phyloP scores from a whole-genome alignment of 2,113 vertebrate species.

The Gopherus evgoodei region DNA sequence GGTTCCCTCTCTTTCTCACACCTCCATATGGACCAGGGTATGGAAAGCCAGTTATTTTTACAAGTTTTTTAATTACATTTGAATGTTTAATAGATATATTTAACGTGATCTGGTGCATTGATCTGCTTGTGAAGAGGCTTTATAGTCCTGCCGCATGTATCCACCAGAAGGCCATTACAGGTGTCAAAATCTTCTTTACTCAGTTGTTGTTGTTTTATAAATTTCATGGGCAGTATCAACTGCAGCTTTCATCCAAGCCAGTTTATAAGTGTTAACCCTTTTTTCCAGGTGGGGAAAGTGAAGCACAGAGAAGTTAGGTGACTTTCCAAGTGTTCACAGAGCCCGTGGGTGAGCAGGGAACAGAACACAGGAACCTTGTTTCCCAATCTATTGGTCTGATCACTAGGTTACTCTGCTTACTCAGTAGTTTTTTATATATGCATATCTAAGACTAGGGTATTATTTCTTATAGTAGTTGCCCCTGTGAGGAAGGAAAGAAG shows the following conservation, averaged over 20 bases:
- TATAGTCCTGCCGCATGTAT: neutral
- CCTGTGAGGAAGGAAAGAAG: neutral
- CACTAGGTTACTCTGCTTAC: neutral
- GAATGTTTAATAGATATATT: neutral
- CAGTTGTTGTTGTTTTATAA: neutral
- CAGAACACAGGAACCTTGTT: neutral
- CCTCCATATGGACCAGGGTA: neutral
- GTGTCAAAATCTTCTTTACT: neutral
- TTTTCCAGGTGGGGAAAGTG: too few relatives aligned
- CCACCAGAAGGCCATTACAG: neutral
- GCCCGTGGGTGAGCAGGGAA: neutral
- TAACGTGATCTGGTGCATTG: neutral
- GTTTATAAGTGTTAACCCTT: too few relatives aligned
- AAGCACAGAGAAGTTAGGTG: too few relatives aligned
- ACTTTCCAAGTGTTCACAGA: neutral
- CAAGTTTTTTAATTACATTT: neutral
- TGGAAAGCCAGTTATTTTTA: neutral
- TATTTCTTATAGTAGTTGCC: neutral
- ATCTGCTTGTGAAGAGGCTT: neutral
- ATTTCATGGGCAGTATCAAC: too few relatives aligned
- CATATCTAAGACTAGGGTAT: neutral
- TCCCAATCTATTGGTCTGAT: neutral
- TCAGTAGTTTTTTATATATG: neutral
- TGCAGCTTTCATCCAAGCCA: too few relatives aligned
- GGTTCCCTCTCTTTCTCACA: neutral